phyloP scores from a whole-genome alignment of 1,140 invertebrate species.

The Scaptomyza montana region DNA sequence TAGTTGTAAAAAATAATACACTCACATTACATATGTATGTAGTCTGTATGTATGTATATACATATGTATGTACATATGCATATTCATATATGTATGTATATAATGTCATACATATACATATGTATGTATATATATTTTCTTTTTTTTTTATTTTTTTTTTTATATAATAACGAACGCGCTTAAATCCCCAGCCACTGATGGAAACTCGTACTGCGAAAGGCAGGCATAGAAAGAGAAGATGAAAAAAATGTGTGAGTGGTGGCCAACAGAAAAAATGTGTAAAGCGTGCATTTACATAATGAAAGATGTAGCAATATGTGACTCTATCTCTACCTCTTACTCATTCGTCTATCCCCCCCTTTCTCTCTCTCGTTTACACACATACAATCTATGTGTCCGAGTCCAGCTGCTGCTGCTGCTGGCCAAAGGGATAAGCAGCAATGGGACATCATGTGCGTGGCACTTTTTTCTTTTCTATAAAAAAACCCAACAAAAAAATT shows the following conservation, averaged over 20 bases:
- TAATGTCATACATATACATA: background rate
- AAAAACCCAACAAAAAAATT: conserved; percentile 50
- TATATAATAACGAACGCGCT: conserved; percentile 42
- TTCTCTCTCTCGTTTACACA: background rate
- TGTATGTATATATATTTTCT: background rate
- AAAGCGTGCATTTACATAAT: conserved; percentile 83
- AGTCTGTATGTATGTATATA: conserved; percentile 5
- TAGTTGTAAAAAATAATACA: conserved; percentile 34
- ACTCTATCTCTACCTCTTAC: conserved; percentile 6
- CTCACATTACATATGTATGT: conserved; percentile 29
- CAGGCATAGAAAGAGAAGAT: conserved; percentile 28
- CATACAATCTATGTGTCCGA: conserved; percentile 1
- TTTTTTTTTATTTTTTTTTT: conserved; percentile 38
- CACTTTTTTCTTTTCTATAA: conserved; percentile 21
- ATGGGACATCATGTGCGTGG: conserved; percentile 72
- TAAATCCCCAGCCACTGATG: conserved; percentile 63
- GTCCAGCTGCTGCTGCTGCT: conserved; percentile 18
- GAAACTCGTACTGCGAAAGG: background rate
- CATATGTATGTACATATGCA: conserved; percentile 23
- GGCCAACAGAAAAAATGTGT: conserved; percentile 56
- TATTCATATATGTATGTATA: conserved; percentile 9
- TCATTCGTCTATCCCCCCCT: background rate
- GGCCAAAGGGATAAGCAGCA: conserved; percentile 72
- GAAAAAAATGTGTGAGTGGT: conserved; percentile 16
- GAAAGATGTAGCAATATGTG: conserved; percentile 76